Conservation (phyloP, 2,113 vertebrate genomes). For the Condylura cristata region DNA sequence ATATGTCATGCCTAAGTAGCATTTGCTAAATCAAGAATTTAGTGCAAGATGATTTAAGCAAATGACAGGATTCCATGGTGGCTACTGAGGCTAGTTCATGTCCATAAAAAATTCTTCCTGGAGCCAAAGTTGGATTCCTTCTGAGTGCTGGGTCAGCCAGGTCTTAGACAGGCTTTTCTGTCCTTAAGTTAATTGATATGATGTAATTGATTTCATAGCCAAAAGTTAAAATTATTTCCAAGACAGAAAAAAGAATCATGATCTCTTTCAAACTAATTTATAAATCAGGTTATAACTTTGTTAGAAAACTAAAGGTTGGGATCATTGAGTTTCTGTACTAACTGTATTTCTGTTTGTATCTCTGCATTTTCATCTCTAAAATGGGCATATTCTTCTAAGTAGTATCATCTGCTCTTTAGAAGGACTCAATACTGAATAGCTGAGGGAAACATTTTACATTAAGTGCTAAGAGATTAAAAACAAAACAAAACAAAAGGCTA, state of each 20-base stretch:
- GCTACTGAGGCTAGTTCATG: constrained; percentile 6
- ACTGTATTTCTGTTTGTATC: background rate
- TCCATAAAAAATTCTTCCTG: background rate
- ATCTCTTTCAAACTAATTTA: constrained; percentile 50
- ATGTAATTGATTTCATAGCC: constrained; percentile 67
- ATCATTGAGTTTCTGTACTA: background rate
- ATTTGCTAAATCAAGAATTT: constrained; percentile 28
- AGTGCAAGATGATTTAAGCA: background rate
- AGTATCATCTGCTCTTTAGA: constrained; percentile 32
- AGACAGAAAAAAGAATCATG: constrained; percentile 51
- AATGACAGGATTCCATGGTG: constrained; percentile 33
- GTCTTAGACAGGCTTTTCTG: constrained; percentile 50
- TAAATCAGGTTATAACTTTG: constrained; percentile 34
- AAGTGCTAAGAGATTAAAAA: background rate
- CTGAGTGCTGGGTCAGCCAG: background rate
- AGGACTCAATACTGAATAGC: background rate
- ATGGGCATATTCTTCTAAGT: background rate
- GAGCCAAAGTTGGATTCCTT: constrained; percentile 28
- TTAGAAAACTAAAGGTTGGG: background rate
- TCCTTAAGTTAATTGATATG: constrained; percentile 70
- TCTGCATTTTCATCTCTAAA: constrained; percentile 8
- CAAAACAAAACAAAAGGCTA: background rate
- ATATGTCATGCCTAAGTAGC: background rate
- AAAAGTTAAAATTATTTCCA: constrained; percentile 65
- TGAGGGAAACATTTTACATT: background rate